phyloP scores from a whole-genome alignment of 1,140 invertebrate genomes.

The Orchesella cincta region DNA sequence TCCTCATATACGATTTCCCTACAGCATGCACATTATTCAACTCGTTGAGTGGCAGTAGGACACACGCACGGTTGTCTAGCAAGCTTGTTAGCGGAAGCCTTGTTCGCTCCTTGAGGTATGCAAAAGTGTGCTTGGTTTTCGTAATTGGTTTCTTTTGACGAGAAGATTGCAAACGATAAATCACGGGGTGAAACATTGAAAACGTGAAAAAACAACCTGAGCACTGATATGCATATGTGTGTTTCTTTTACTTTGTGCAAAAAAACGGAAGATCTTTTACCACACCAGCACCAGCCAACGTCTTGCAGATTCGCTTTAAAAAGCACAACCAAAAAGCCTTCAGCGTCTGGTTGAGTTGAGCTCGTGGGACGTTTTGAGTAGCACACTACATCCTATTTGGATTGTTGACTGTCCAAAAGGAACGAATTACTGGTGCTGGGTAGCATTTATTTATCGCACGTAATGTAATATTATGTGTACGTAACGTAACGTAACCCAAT shows the following conservation, averaged over 20 bases:
- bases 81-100: neutral
- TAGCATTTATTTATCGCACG: conserved; percentile 6
- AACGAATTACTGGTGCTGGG: neutral
- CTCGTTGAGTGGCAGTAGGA: conserved; percentile 19
- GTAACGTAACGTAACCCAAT: too few relatives aligned
- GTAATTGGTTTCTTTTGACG: conserved; percentile 50
- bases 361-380: conserved; percentile 16
- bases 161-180: conserved; percentile 49
- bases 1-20: too few relatives aligned
- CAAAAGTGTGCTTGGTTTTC: conserved; percentile 10
- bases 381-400: neutral
- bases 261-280: too few relatives aligned
- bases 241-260: neutral
- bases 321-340: too few relatives aligned
- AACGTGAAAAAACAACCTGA: conserved; percentile 34
- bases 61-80: conserved; percentile 2
- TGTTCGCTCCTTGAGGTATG: too few relatives aligned
- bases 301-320: too few relatives aligned
- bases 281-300: too few relatives aligned
- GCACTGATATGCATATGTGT: neutral
- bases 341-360: too few relatives aligned
- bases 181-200: conserved; percentile 49
- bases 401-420: conserved; percentile 26
- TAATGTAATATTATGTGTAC: conserved; percentile 3
- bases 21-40: conserved; percentile 16